Base-by-base conservation (phyloP, 2,888 invertebrate species). In the Drosophila pegasa region DNA sequence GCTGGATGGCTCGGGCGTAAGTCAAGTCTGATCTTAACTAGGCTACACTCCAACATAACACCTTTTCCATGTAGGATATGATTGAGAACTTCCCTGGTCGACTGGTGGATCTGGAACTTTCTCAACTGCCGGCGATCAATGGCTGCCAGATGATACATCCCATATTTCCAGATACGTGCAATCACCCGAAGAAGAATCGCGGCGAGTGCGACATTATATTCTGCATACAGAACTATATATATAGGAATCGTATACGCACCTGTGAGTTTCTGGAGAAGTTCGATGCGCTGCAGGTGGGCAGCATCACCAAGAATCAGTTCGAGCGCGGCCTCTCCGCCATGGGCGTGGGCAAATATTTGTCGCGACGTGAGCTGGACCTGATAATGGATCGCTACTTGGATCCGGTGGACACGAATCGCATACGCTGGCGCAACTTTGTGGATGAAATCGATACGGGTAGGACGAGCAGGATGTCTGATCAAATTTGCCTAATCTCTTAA, bases 381-480 rank as follows among this genome's bases (percentile, higher is more conserved):
- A 90, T 97, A n/a, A 93, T 94, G 78, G 92, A 93, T 14, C 94
- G 95, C 87, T 97, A 96, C 91, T 90, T 93, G 66, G 96, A 96
- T 93, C 95, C 95, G n/a, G 94, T 95, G 78, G 96, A 96, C 91
- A 91, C 92, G 0, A 93, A 94, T 57, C 93, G 95, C 56, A 93
- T 96, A 43, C 95, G 95, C 90, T 97, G 96, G 96, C 93, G 94
- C 63, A 94, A 95, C 22, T 97, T 97, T 90, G 95, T 95, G 85
- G 95, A 95, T 82, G 96, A 96, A 90, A 94, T 96, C 75, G 95
- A 97, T 87, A 94, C 95, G 88, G 96, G 95, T 95, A 81, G 12
- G 25, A 5, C 6, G 4, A 5, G 0, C 33, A 20, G 22, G 9
- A 10, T 0, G 18, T 35, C 9, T 29, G 1, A 22, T n/a, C 2